Conservation (phyloP, 1,140 invertebrate species). For the Drosophila auraria region DNA sequence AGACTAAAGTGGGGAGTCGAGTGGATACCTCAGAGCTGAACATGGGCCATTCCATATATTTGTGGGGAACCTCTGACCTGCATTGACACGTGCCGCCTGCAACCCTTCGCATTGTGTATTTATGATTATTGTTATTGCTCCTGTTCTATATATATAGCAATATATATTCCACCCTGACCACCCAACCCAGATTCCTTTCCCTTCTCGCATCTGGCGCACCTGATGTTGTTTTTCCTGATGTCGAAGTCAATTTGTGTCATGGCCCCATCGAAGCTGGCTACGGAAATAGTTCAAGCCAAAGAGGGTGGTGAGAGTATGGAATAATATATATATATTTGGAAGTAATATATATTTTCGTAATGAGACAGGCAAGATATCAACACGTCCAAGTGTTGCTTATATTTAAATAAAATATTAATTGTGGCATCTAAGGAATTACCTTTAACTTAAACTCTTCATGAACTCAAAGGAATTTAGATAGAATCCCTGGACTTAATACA, state of each 20-base stretch:
- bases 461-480: not conserved
- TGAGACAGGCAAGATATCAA: not conserved
- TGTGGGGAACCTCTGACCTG: slow-evolving; percentile 17
- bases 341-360: not conserved
- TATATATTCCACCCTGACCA: slow-evolving; percentile 17
- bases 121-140: slow-evolving; percentile 70
- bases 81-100: slow-evolving; percentile 42
- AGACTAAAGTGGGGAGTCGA: slow-evolving; percentile 40
- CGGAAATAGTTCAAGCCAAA: slow-evolving; percentile 21
- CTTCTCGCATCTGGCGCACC: slow-evolving; percentile 5
- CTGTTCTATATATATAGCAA: slow-evolving; percentile 6
- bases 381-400: not conserved
- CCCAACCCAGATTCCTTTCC: not conserved
- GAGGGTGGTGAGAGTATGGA: not conserved
- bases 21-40: slow-evolving; percentile 31
- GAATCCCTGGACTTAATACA: no score
- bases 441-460: not conserved
- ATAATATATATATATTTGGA: not conserved
- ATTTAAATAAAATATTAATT: not conserved
- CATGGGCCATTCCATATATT: slow-evolving; percentile 30
- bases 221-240: slow-evolving; percentile 35
- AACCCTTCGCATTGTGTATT: slow-evolving; percentile 48
- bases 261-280: slow-evolving; percentile 18
- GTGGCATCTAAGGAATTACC: not conserved
- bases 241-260: slow-evolving; percentile 71